These are phyloP conservation scores for Drosophila albomicans DNA, from an alignment of 1,140 invertebrate genomes.

Conservation along the genomic window DNA sequence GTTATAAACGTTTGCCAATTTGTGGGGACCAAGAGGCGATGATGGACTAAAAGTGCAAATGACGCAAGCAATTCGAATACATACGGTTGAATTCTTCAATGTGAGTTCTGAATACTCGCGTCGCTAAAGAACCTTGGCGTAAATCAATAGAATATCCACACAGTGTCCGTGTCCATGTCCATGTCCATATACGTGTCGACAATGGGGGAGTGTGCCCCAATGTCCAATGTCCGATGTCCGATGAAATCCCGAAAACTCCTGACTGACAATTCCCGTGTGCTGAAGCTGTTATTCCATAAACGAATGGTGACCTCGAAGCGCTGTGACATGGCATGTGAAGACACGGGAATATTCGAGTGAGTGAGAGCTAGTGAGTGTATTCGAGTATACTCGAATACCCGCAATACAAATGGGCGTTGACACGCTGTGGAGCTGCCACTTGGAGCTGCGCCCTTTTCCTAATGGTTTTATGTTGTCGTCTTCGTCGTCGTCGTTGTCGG, in stretches of 20 bases:
- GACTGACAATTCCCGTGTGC: conserved; percentile 54
- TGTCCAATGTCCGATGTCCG: conserved; percentile 4
- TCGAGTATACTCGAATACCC: conserved; percentile 16
- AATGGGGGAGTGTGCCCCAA: too few species aligned
- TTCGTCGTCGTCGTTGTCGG: background rate
- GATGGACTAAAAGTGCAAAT: conserved; percentile 70
- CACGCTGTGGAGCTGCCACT: conserved; percentile 47
- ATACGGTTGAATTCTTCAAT: background rate
- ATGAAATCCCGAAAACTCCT: conserved; percentile 60
- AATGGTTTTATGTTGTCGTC: conserved; percentile 77
- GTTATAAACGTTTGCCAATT: conserved; percentile 27
- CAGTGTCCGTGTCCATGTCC: conserved; percentile 1
- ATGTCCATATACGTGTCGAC: conserved; percentile 24
- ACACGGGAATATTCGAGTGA: conserved; percentile 4
- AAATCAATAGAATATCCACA: conserved; percentile 55
- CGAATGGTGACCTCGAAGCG: conserved; percentile 49
- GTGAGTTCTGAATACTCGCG: conserved; percentile 4
- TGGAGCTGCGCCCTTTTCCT: conserved; percentile 66
- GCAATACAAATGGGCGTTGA: conserved; percentile 62
- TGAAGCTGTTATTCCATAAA: conserved; percentile 40
- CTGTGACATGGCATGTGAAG: conserved; percentile 27
- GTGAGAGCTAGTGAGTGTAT: background rate
- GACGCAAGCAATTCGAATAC: conserved; percentile 63
- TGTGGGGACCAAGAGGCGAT: background rate
- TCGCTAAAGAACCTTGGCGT: conserved; percentile 61